Percentiles rank a stretch among this genome's conserved stretches.
Conservation (phyloP, 2,797 vertebrate genomes). For the Tympanoctomys barrerae region DNA sequence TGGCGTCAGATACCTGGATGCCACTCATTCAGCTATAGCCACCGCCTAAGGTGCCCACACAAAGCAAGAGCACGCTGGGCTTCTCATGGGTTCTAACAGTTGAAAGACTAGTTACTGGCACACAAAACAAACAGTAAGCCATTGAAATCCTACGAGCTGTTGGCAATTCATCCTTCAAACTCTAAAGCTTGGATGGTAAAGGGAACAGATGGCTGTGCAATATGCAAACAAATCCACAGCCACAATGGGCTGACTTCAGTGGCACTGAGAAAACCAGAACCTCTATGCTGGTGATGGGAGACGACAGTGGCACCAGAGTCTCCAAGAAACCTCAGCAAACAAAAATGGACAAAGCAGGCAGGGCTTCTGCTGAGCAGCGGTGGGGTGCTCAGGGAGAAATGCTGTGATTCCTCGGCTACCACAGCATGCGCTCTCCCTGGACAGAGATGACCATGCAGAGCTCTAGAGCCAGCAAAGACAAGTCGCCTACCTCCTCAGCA, state of each 20-base stretch:
- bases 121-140: conserved; percentile 76
- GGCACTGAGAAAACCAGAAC: background rate
- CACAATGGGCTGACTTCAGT: background rate
- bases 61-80: conserved; percentile 55
- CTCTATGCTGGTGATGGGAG: background rate
- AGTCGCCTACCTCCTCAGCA: conserved; percentile 7
- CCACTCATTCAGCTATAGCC: background rate
- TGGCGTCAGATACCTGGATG: background rate
- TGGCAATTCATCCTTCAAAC: conserved; percentile 75
- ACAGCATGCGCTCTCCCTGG: background rate
- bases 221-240: conserved; percentile 78
- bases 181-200: conserved; percentile 77
- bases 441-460: background rate
- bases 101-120: conserved; percentile 75
- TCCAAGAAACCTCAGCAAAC: background rate
- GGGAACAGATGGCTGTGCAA: conserved; percentile 85
- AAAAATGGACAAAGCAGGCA: background rate
- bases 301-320: background rate
- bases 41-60: conserved; percentile 28
- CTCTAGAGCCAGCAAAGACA: background rate
- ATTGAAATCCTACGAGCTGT: conserved; percentile 68
- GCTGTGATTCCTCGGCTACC: background rate
- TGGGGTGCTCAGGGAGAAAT: background rate
- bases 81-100: conserved; percentile 57
- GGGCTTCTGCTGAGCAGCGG: background rate